Evolutionary conservation across 2,797 vertebrate genomes (phyloP), one percentile per base, ranked within the genome.

Genomic region (Enteromius fasciolatus): DNA sequence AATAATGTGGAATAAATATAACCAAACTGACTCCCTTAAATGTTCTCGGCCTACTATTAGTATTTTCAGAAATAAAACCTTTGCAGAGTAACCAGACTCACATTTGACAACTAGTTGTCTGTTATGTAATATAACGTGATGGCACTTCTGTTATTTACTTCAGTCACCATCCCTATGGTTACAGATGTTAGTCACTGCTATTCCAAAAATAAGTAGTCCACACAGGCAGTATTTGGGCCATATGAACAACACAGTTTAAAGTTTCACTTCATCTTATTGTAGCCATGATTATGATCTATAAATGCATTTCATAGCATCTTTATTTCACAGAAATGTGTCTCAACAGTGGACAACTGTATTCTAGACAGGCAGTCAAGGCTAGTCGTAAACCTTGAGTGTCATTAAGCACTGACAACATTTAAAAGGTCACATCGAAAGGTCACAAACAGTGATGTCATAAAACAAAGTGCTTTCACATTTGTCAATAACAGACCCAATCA

Each of bases 401-500:
- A 69, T 44, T 69, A 48, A 57, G 12, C 28, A 67, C 46, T 57
- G 28, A 69, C 68, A 78, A 18, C 64, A 44, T 67, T 61, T 69
- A 48, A 66, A 78, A 78, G 76, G 76, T 78, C 76, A 66, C 25
- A 50, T 78, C 20, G 31, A 61, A 76, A 31, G 50, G 63, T 83
- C 73, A 54, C 50, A 31, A 5, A 25, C 46, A 77, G 64, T 33
- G n/a, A 83, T 57, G 64, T 44, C 36, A 77, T 77, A 23, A 57
- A 57, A 41, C 28, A 66, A 75, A 68, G 64, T 68, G 64, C 63
- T 68, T 77, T 46, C 75, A 33, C 41, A 31, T 46, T 54, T 25
- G 64, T 68, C 48, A 68, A 64, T 33, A 81, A 50, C 20, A 20
- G 57, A n/a, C 64, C 57, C 68, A 36, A 23, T 81, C 57, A 52